A percentile compares a stretch with the other conserved stretches of the same genome.
phyloP scores from a whole-genome alignment of 2,113 vertebrate species.

The Misgurnus mizolepis region DNA sequence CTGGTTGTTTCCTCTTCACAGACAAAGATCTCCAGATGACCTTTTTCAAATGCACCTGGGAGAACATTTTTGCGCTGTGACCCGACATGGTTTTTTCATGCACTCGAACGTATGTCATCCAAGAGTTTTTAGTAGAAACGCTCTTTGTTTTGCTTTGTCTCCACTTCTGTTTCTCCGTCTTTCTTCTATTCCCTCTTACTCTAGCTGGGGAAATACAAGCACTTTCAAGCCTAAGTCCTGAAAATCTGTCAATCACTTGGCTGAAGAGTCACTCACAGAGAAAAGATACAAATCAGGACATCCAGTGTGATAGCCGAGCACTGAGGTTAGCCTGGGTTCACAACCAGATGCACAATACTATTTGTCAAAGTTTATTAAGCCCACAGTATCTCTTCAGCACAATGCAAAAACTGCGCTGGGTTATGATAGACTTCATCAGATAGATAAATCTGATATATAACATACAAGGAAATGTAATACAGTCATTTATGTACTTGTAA shows the following conservation, averaged over 20 bases:
- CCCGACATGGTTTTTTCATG: not conserved
- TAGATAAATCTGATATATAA: conserved; percentile 38
- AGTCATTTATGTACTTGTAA: not conserved
- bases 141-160: conserved; percentile 8
- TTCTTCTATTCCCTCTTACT: not conserved
- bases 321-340: conserved; percentile 21
- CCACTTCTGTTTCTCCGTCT: not conserved
- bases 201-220: not conserved
- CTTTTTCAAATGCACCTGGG: conserved; percentile 23
- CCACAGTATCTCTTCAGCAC: not conserved
- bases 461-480: conserved; percentile 1
- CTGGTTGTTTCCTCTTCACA: conserved; percentile 7
- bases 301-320: conserved; percentile 2
- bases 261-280: conserved; percentile 9
- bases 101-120: not conserved
- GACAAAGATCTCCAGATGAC: conserved; percentile 33
- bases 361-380: conserved; percentile 28
- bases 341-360: conserved; percentile 1
- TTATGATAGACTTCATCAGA: conserved; percentile 14
- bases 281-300: conserved; percentile 38
- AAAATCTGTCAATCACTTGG: conserved; percentile 27
- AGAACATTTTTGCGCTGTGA: not conserved
- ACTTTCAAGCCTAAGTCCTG: conserved; percentile 4
- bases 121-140: not conserved
- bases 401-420: conserved; percentile 2